phyloP scores from a whole-genome alignment of 2,888 invertebrate genomes.

The Athetis lepigone region DNA sequence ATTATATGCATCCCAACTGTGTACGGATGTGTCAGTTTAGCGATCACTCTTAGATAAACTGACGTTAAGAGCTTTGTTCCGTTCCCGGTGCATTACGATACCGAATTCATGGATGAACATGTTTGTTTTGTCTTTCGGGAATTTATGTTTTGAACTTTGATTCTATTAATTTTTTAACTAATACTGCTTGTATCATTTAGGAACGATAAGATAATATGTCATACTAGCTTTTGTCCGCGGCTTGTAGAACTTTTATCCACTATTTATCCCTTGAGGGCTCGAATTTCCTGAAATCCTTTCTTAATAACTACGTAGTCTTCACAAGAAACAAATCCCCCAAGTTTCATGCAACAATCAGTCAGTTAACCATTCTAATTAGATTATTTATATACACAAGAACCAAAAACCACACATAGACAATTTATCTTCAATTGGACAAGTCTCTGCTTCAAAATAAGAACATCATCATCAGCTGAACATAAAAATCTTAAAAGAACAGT shows the following conservation, averaged over 20 bases:
- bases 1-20: slow-evolving; percentile 48
- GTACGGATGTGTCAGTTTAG: slow-evolving; percentile 62
- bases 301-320: too few species aligned
- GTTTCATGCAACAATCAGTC: too few species aligned
- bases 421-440: not conserved
- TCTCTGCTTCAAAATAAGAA: not conserved
- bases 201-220: too few species aligned
- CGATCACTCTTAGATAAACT: slow-evolving; percentile 62
- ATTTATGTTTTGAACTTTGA: not conserved
- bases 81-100: slow-evolving; percentile 27
- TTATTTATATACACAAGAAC: not conserved
- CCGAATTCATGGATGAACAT: slow-evolving; percentile 12
- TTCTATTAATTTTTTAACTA: too few species aligned
- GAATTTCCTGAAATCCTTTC: too few species aligned
- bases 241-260: too few species aligned
- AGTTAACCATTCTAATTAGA: too few species aligned
- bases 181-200: too few species aligned
- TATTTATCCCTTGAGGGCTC: too few species aligned
- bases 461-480: not conserved
- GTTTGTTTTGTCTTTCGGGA: not conserved
- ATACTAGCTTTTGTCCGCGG: too few species aligned
- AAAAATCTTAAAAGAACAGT: slow-evolving; percentile 32
- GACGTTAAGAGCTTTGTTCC: slow-evolving; percentile 59
- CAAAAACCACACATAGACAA: not conserved
- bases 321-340: too few species aligned